These are phyloP conservation scores for Meloidogyne exigua DNA, from an alignment of 1,140 invertebrate species.

Conservation along the genomic window DNA sequence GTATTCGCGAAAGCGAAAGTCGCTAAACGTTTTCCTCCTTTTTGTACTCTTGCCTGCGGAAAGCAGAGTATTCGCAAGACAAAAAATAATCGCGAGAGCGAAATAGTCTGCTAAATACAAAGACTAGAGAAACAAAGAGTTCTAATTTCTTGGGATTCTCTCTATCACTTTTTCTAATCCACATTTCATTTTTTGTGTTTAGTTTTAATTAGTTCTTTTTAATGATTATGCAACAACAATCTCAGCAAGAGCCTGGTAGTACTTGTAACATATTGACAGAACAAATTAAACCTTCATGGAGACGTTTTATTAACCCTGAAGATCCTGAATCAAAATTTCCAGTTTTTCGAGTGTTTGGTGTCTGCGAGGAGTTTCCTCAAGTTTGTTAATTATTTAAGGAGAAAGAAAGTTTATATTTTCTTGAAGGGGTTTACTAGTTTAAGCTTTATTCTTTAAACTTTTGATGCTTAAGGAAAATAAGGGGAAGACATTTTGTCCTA, in stretches of 20 bases:
- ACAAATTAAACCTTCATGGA: slow-evolving; percentile 16
- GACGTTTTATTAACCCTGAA: background rate
- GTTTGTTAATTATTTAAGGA: background rate
- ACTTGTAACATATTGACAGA: background rate
- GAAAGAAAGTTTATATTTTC: no score
- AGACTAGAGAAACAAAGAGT: no score
- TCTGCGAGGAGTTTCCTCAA: slow-evolving; percentile 29
- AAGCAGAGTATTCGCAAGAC: no score
- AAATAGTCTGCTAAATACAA: no score
- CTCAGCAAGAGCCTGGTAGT: background rate
- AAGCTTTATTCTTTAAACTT: no score
- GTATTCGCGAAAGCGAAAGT: no score
- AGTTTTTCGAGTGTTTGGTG: slow-evolving; percentile 33
- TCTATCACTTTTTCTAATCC: background rate
- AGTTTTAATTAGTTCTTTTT: background rate
- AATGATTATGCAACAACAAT: background rate
- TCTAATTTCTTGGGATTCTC: no score
- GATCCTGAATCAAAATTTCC: slow-evolving; percentile 17
- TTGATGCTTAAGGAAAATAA: no score
- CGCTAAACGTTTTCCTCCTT: no score
- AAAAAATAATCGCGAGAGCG: no score
- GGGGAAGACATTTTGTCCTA: no score
- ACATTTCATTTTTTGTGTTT: background rate
- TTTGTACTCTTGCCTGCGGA: background rate
- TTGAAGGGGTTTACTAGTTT: no score